Percentiles rank a stretch among this genome's conserved stretches.
phyloP scores from a whole-genome alignment of 2,113 vertebrate genomes.

The Sebastes schlegelii region DNA sequence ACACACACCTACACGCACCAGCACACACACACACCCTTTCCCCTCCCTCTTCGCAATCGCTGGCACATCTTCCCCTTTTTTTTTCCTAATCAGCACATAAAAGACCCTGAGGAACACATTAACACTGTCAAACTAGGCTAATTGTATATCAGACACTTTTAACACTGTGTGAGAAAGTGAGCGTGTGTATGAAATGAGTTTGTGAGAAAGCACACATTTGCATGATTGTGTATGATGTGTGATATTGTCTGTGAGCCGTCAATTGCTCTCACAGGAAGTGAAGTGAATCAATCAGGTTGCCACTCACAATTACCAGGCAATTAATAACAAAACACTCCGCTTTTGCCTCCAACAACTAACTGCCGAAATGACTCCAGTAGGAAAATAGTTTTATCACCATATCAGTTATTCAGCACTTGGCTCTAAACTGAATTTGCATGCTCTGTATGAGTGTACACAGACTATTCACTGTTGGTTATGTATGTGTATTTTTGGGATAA shows the following conservation, averaged over 20 bases:
- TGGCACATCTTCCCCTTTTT: conserved; percentile 54
- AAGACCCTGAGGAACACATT: conserved; percentile 66
- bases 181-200: neutral
- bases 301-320: conserved; percentile 64
- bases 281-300: conserved; percentile 66
- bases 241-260: conserved; percentile 13
- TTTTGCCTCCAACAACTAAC: conserved; percentile 35
- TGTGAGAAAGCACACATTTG: conserved; percentile 11
- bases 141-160: conserved; percentile 65
- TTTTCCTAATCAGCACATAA: conserved; percentile 27
- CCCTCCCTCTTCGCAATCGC: conserved; percentile 3
- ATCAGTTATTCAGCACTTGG: conserved; percentile 69
- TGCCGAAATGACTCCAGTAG: conserved; percentile 54
- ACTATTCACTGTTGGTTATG: conserved; percentile 39
- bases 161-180: conserved; percentile 19
- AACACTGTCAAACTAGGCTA: conserved; percentile 76
- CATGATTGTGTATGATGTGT: conserved; percentile 36
- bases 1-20: conserved; percentile 21
- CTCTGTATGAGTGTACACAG: conserved; percentile 34
- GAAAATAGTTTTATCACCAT: conserved; percentile 62
- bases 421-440: conserved; percentile 58
- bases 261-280: conserved; percentile 54
- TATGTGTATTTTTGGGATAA: conserved; percentile 58
- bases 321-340: conserved; percentile 65
- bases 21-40: neutral